Percentiles rank a stretch among this genome's conserved stretches.
phyloP scores from a whole-genome alignment of 2,113 vertebrate species.

The Hystrix brachyura region DNA sequence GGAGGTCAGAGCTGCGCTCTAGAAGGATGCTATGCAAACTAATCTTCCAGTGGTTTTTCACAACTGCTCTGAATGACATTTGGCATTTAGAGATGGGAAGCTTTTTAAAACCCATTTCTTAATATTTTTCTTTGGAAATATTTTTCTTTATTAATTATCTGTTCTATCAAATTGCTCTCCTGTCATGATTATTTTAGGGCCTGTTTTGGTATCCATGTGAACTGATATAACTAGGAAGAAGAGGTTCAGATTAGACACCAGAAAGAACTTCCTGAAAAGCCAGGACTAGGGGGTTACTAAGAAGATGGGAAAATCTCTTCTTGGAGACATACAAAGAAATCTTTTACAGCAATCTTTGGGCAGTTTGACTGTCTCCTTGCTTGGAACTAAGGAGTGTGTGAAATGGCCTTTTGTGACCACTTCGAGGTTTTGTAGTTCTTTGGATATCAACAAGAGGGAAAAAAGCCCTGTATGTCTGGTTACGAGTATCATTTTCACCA shows the following conservation, averaged over 20 bases:
- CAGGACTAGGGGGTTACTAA: neutral
- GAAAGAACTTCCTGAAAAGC: constrained; percentile 33
- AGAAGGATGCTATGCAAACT: neutral
- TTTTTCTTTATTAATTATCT: neutral
- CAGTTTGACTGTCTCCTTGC: neutral
- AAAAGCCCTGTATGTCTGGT: neutral
- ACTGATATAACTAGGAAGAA: neutral
- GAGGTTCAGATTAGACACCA: neutral
- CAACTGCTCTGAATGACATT: constrained; percentile 8
- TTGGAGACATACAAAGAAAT: neutral
- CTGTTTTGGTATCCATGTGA: neutral
- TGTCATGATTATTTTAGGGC: neutral
- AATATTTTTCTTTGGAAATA: constrained; percentile 41
- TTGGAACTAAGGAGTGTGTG: neutral
- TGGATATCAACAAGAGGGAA: constrained; percentile 1
- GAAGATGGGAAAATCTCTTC: neutral
- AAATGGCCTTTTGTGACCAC: neutral
- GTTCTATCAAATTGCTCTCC: neutral
- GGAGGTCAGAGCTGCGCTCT: constrained; percentile 10
- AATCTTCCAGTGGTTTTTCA: neutral
- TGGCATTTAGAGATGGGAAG: constrained; percentile 34
- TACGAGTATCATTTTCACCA: neutral
- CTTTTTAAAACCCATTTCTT: constrained; percentile 9
- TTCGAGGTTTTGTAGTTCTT: neutral
- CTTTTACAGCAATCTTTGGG: neutral